Percentiles rank a stretch among this genome's conserved stretches.
These are phyloP conservation scores for Zeus faber DNA, from an alignment of 2,113 vertebrate species.

Conservation along the genomic window DNA sequence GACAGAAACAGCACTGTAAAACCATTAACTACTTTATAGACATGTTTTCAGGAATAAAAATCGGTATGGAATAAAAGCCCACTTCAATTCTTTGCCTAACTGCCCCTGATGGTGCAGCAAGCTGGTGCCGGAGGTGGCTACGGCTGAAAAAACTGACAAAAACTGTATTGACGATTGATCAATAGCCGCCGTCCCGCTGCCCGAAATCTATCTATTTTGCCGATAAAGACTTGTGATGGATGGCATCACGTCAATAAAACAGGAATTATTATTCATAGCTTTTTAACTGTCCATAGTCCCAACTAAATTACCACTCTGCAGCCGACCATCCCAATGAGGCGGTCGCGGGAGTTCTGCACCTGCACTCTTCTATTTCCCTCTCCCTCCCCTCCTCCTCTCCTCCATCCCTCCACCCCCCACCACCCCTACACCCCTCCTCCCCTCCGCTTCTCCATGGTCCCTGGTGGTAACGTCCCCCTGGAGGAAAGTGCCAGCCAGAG, in stretches of 20 bases:
- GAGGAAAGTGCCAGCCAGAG: constrained; percentile 28
- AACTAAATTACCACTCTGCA: too few species aligned
- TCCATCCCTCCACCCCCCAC: neutral
- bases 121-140: constrained; percentile 18
- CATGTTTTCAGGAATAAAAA: too few species aligned
- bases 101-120: too few species aligned
- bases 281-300: neutral
- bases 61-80: too few species aligned
- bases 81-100: too few species aligned
- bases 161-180: constrained; percentile 50
- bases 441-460: constrained; percentile 1
- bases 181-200: constrained; percentile 41
- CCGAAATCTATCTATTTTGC: constrained; percentile 33
- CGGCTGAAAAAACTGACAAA: neutral
- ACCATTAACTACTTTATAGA: too few species aligned
- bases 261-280: constrained; percentile 34
- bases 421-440: neutral
- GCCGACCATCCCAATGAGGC: too few species aligned
- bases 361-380: neutral
- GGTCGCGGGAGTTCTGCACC: neutral
- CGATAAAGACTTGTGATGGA: constrained; percentile 32
- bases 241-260: constrained; percentile 26
- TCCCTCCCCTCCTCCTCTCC: neutral
- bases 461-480: neutral
- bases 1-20: too few species aligned